phyloP scores from a whole-genome alignment of 2,797 vertebrate genomes.

The Steatocranus sp. region DNA sequence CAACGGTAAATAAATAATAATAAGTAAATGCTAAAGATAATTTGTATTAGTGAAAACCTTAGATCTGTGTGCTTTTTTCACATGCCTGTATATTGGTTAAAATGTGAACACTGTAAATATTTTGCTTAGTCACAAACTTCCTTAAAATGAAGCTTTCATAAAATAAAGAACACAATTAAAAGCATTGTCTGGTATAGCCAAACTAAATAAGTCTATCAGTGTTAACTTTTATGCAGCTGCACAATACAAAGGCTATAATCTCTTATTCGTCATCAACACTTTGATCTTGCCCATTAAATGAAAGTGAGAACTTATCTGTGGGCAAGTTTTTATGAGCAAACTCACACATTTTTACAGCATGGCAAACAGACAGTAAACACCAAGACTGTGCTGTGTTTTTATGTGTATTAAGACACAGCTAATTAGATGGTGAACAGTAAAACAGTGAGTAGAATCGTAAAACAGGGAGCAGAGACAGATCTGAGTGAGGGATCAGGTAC shows the following conservation, averaged over 20 bases:
- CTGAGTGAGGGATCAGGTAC: conserved; percentile 28
- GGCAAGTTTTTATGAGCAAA: conserved; percentile 67
- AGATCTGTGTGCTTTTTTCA: neutral
- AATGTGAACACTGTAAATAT: neutral
- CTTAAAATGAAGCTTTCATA: neutral
- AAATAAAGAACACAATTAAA: neutral
- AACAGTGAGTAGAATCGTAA: conserved; percentile 67
- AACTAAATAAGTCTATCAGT: neutral
- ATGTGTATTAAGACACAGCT: conserved; percentile 73
- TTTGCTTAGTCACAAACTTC: neutral
- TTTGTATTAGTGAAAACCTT: neutral
- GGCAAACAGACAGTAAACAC: conserved; percentile 77
- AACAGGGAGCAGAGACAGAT: conserved; percentile 27
- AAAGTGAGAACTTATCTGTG: conserved; percentile 24
- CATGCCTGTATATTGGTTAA: neutral
- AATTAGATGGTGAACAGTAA: conserved; percentile 75
- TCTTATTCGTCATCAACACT: conserved; percentile 4
- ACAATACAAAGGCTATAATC: neutral
- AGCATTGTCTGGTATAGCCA: neutral
- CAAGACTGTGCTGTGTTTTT: conserved; percentile 65
- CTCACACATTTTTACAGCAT: conserved; percentile 76
- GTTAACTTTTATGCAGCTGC: neutral
- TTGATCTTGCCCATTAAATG: conserved; percentile 40
- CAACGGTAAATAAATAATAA: neutral
- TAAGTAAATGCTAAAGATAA: neutral